Percentiles rank a stretch among this genome's conserved stretches.
These are phyloP conservation scores for Colinus virginianus DNA, from an alignment of 2,113 vertebrate species.

Conservation along the genomic window DNA sequence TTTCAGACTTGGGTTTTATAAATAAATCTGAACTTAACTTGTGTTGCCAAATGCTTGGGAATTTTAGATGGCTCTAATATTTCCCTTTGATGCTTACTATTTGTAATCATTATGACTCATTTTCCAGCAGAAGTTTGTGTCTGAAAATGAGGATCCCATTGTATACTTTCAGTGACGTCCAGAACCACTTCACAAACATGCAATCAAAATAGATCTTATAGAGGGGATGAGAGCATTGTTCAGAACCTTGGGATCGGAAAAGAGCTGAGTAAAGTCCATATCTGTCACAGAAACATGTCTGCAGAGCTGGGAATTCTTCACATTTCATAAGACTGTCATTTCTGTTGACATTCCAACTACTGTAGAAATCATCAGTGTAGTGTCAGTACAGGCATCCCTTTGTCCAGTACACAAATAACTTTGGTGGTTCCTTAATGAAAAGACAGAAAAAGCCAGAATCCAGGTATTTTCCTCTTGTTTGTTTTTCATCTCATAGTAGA, in stretches of 20 bases:
- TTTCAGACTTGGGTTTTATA: background rate
- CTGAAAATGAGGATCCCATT: background rate
- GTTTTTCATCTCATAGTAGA: background rate
- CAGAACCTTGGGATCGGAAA: background rate
- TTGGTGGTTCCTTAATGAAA: background rate
- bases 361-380: background rate
- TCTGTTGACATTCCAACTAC: background rate
- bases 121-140: background rate
- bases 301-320: background rate
- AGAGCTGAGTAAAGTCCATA: background rate
- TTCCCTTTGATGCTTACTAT: background rate
- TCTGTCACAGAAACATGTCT: background rate
- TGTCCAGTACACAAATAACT: background rate
- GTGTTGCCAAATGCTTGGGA: background rate
- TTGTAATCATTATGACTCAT: background rate
- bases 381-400: background rate
- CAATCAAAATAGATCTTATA: background rate
- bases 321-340: background rate
- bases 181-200: background rate
- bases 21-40: background rate
- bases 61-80: background rate
- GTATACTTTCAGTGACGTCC: background rate
- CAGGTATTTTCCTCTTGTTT: background rate
- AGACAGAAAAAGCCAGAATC: background rate
- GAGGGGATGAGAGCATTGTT: background rate